Base-by-base conservation (phyloP, 1,140 invertebrate genomes). In the Cotesia glomerata region DNA sequence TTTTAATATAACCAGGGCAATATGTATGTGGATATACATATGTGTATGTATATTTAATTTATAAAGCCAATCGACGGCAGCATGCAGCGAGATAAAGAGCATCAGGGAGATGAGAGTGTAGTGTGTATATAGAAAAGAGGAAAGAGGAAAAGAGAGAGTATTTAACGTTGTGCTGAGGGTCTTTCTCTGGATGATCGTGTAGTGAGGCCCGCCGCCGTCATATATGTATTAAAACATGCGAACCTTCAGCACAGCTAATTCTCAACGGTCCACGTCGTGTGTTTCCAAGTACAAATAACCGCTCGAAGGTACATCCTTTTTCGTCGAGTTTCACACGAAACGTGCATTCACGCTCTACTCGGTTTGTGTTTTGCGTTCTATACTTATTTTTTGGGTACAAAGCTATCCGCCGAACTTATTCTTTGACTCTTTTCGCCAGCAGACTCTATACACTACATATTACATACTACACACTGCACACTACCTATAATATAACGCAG, bases 281-380 rank as follows among this genome's bases (percentile, higher is more conserved):
- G 39, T 45, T 45, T 77, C 75, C 77, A 77, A 78, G 81, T 78
- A 78, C 78, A 77, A 81, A 73, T 73, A 75, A 75, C 71, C 71
- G 71, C 71, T 62, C 59, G 62, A 63, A 71, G 69, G 69, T 71
- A 71, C 69, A 71, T 71, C 69, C 69, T 71, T 71, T 71, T 61
- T 45, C 39, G 39, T 56, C 45, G 54, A 69, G 62, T 56, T 64
- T 66, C 68, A 74, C 63, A 70, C 68, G 62, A 70, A 45, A 69
- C 67, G 45, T 71, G 71, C 66, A 73, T 65, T 72, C 71, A 61
- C 69, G 69, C 45, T 71, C 51, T 61, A 61, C 45, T 71, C 51
- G 59, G 69, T 18, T 71, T 71, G 71, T 75, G 63, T 74, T 74
- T 71, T 45, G 32, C 71, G 62, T 65, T 69, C 66, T 58, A 52